phyloP scores from a whole-genome alignment of 1,140 invertebrate species.

The Metopolophium dirhodum region DNA sequence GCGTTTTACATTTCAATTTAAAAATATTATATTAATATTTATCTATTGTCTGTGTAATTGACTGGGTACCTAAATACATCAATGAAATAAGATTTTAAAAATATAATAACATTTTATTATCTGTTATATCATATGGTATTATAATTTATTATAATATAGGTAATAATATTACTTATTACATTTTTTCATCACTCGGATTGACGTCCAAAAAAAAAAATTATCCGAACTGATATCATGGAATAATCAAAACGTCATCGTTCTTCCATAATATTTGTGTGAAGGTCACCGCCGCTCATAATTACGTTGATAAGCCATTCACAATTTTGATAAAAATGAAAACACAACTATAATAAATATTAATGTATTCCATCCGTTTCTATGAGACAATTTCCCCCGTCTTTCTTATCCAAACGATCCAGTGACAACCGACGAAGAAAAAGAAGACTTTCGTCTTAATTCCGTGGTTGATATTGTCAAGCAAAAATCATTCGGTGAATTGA shows the following conservation, averaged over 20 bases:
- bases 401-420: neutral
- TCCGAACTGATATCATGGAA: neutral
- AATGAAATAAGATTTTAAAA: too few species aligned
- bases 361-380: neutral
- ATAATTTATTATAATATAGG: too few species aligned
- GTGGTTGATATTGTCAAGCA: neutral
- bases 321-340: neutral
- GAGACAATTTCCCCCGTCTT: conserved; percentile 27
- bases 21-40: too few species aligned
- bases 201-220: neutral
- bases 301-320: neutral
- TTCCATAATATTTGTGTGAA: conserved; percentile 7
- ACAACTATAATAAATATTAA: neutral
- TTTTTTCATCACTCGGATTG: neutral
- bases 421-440: neutral
- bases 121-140: too few species aligned
- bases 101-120: too few species aligned
- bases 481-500: neutral
- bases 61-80: too few species aligned
- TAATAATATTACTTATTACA: too few species aligned
- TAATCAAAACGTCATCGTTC: neutral
- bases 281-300: neutral
- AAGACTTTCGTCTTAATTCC: neutral
- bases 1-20: neutral
- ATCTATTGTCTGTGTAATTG: too few species aligned